Base-by-base conservation (phyloP, 2,888 invertebrate genomes). In the Acronicta aceris region DNA sequence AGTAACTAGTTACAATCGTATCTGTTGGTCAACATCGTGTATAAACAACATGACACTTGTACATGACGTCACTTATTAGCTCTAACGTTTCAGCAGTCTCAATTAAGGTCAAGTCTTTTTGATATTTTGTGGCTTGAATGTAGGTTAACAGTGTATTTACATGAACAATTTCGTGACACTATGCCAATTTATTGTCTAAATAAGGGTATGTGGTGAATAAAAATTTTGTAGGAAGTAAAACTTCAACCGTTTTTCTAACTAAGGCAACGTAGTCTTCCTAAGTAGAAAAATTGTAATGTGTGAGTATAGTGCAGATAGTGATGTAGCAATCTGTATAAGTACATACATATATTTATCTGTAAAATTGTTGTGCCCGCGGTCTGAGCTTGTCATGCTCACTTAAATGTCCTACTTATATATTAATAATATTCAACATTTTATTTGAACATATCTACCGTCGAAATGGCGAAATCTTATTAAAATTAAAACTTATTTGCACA, bases 1-100 rank as follows among this genome's bases (percentile, higher is more conserved):
- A 33, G 10, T 42, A 50, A 47, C 16, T 47, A 52, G 42, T 53
- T 33, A 48, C 21, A 13, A 27, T 41, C 16, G 41, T 36, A 12
- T 27, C 38, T 38, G 25, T 27, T 48, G 27, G 38, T 17, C 16
- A n/a, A n/a, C 30, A 12, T 45, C n/a, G 38, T n/a, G n/a, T 7
- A n/a, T 5, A n/a, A 4, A n/a, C n/a, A 38, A n/a, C 6, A 13
- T 38, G 38, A n/a, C 0, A n/a, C 38, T 38, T 38, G n/a, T n/a
- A n/a, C 13, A 38, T 38, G 33, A 38, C n/a, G n/a, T n/a, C 38
- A 6, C 6, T 6, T n/a, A 38, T 38, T 38, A 38, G n/a, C 38
- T 10, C 33, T 5, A 5, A 33, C 12, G 33, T 33, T 33, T 12
- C 12, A 33, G 33, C 12, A 33, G 33, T 12, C 0, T n/a, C 38